These are phyloP conservation scores for Delphinus delphis DNA, from an alignment of 2,113 vertebrate species.

Conservation along the genomic window DNA sequence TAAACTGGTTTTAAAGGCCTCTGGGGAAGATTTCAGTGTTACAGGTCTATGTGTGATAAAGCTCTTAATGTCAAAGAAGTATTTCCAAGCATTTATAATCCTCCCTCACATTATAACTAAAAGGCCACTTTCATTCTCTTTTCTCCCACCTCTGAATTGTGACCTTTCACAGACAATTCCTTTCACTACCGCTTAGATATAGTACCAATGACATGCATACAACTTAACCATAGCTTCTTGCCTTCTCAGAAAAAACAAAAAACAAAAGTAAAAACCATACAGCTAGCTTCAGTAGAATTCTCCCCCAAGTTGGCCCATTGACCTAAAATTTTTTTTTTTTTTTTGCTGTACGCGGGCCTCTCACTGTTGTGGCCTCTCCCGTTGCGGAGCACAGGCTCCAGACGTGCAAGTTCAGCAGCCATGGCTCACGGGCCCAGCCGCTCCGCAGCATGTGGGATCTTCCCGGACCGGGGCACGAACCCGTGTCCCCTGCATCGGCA, in stretches of 20 bases:
- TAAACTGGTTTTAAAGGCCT: slow-evolving; percentile 50
- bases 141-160: neutral
- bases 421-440: no score
- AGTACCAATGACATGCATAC: neutral
- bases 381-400: no score
- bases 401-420: accelerated
- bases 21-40: neutral
- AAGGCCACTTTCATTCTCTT: neutral
- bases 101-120: neutral
- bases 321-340: neutral
- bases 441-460: no score
- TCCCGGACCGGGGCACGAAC: no score
- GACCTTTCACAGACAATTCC: neutral
- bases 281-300: neutral
- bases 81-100: neutral
- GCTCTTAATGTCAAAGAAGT: neutral
- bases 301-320: no score
- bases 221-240: slow-evolving; percentile 10
- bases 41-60: neutral
- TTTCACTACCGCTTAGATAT: neutral
- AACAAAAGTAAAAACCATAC: neutral
- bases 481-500: no score
- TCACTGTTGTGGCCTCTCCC: no score
- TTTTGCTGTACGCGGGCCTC: no score
- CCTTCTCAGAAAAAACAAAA: neutral